phyloP scores from a whole-genome alignment of 2,797 vertebrate genomes.

The Acipenser ruthenus region DNA sequence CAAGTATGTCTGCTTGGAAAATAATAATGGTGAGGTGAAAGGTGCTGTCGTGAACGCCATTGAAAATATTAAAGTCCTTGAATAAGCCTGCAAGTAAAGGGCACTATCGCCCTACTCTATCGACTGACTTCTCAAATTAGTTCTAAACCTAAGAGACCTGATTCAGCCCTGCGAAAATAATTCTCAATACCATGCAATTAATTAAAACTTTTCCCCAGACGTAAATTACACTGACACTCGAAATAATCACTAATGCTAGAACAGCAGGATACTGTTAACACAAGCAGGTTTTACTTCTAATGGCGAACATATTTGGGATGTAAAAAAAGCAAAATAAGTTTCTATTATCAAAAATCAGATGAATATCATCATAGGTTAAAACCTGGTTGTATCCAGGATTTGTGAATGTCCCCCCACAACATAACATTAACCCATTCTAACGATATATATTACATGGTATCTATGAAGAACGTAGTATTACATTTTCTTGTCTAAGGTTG shows the following conservation, averaged over 20 bases:
- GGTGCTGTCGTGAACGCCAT: slow-evolving; percentile 10
- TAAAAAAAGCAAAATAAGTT: too few species aligned
- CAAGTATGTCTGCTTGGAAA: slow-evolving; percentile 21
- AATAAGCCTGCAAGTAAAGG: background rate
- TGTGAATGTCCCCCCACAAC: slow-evolving; percentile 31
- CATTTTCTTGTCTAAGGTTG: slow-evolving; percentile 45
- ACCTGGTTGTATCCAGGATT: slow-evolving; percentile 20
- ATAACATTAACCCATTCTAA: slow-evolving; percentile 36
- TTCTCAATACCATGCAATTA: too few species aligned
- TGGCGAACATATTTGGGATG: too few species aligned
- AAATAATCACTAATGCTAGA: too few species aligned
- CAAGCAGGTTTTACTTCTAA: too few species aligned
- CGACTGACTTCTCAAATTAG: background rate
- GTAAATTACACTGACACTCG: too few species aligned
- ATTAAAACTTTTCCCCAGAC: too few species aligned
- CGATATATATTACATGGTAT: slow-evolving; percentile 38
- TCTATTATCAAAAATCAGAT: background rate
- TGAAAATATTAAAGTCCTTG: slow-evolving; percentile 7
- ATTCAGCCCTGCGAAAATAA: background rate
- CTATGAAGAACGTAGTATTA: slow-evolving; percentile 47
- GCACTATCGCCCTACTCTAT: background rate
- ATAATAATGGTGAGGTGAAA: slow-evolving; percentile 17
- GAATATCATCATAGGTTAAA: background rate
- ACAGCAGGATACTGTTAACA: too few species aligned
- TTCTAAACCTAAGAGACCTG: background rate